Conservation (phyloP, 2,797 vertebrate genomes). For the Brachyalestes nurse region DNA sequence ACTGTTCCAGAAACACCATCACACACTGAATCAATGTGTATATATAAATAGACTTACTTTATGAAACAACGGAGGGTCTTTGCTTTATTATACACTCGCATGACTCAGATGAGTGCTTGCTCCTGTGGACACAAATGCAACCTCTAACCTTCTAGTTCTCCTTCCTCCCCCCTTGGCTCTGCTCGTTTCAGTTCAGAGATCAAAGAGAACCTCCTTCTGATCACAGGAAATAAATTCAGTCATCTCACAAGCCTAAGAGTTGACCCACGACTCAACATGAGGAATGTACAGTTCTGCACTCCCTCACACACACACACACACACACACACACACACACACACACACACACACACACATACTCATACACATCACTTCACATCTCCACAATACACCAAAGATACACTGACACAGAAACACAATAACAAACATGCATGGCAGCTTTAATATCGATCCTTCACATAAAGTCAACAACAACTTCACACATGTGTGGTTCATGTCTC, state of each 20-base stretch:
- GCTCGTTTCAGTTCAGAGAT: constrained; percentile 38
- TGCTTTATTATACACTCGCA: background rate
- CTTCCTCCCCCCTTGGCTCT: background rate
- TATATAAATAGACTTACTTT: constrained; percentile 21
- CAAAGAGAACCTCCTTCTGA: constrained; percentile 50
- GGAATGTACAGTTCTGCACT: constrained; percentile 53
- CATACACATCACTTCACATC: constrained; percentile 1
- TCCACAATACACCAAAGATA: background rate
- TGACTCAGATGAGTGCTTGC: constrained; percentile 1
- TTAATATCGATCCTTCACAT: too few species aligned
- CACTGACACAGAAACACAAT: too few species aligned
- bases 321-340: constrained; percentile 8
- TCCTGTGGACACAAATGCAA: constrained; percentile 15
- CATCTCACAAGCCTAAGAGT: constrained; percentile 24
- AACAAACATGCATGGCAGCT: too few species aligned
- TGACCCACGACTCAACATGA: constrained; percentile 54
- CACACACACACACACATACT: constrained; percentile 12
- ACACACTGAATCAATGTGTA: background rate
- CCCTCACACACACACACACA: constrained; percentile 24
- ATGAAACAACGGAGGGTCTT: background rate
- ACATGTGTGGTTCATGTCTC: background rate
- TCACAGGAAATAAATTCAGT: constrained; percentile 47
- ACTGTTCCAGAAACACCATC: background rate
- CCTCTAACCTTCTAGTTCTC: constrained; percentile 16
- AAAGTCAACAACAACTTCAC: too few species aligned